Conservation (phyloP, 2,797 vertebrate species). For the Rhinophrynus dorsalis region DNA sequence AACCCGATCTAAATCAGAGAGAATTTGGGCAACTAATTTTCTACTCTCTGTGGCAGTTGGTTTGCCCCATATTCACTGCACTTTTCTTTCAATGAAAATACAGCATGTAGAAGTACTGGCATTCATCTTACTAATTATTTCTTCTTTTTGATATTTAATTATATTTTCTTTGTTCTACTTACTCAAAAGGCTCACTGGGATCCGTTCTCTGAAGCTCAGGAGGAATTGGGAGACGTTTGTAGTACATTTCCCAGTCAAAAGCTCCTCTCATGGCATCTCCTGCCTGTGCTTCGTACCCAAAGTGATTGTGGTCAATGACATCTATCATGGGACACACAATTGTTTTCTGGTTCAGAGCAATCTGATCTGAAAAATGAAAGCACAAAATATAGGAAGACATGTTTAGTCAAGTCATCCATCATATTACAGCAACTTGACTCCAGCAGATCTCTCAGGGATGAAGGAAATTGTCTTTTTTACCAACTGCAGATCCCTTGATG, state of each 20-base stretch:
- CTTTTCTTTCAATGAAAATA: too few relatives aligned
- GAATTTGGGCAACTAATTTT: too few relatives aligned
- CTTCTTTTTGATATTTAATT: background rate
- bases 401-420: constrained; percentile 63
- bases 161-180: constrained; percentile 61
- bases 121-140: too few relatives aligned
- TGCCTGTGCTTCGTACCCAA: constrained; percentile 87
- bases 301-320: constrained; percentile 92
- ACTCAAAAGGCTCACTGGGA: constrained; percentile 87
- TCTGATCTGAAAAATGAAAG: constrained; percentile 83
- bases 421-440: constrained; percentile 55
- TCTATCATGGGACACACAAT: constrained; percentile 92
- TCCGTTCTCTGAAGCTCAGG: constrained; percentile 80
- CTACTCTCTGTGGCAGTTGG: too few relatives aligned
- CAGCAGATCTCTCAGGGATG: constrained; percentile 40
- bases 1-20: too few relatives aligned
- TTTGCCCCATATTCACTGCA: too few relatives aligned
- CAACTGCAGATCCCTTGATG: constrained; percentile 38
- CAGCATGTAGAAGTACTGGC: too few relatives aligned
- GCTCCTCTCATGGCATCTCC: constrained; percentile 88
- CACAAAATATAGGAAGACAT: constrained; percentile 67
- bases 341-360: constrained; percentile 85
- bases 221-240: constrained; percentile 88
- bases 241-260: constrained; percentile 94
- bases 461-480: constrained; percentile 50